These are phyloP conservation scores for Turritopsis rubra DNA, from an alignment of 30 jellyfish, hydroid and myxozoan genomes.

Conservation along the genomic window DNA sequence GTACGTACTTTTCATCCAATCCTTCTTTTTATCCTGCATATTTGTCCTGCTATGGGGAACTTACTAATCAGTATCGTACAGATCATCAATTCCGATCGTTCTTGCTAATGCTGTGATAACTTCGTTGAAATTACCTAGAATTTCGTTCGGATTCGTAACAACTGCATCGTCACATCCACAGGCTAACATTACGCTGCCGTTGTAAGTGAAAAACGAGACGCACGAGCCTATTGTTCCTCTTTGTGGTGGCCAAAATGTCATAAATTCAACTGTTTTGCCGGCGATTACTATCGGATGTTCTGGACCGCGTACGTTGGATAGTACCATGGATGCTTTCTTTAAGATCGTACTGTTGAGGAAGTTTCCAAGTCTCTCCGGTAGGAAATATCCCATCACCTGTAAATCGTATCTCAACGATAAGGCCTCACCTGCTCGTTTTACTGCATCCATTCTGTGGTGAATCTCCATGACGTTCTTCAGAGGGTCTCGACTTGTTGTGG, in stretches of 20 bases:
- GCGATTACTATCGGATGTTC: background rate
- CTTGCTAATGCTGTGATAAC: background rate
- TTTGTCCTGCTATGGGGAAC: background rate
- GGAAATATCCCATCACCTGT: background rate
- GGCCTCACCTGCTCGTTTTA: background rate
- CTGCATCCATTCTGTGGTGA: slow-evolving; percentile 3
- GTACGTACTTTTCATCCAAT: too few relatives aligned
- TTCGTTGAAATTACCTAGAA: background rate
- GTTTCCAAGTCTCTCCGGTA: background rate
- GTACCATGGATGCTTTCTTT: background rate
- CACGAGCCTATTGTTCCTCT: slow-evolving; percentile 2
- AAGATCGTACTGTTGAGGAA: background rate
- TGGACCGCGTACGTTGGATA: slow-evolving; percentile 16
- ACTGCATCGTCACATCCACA: background rate
- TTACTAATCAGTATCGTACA: background rate
- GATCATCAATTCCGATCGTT: background rate
- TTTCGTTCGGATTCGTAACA: background rate
- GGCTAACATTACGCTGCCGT: background rate
- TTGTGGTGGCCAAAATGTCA: slow-evolving; percentile 20
- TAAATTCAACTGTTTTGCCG: background rate
- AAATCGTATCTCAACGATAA: background rate
- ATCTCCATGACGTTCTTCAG: slow-evolving; percentile 1
- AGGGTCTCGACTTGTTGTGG: slow-evolving; percentile 4
- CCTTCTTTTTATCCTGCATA: background rate
- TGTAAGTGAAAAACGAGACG: background rate